These are phyloP conservation scores for Labeo rohita DNA, from an alignment of 2,113 vertebrate species.

Conservation along the genomic window DNA sequence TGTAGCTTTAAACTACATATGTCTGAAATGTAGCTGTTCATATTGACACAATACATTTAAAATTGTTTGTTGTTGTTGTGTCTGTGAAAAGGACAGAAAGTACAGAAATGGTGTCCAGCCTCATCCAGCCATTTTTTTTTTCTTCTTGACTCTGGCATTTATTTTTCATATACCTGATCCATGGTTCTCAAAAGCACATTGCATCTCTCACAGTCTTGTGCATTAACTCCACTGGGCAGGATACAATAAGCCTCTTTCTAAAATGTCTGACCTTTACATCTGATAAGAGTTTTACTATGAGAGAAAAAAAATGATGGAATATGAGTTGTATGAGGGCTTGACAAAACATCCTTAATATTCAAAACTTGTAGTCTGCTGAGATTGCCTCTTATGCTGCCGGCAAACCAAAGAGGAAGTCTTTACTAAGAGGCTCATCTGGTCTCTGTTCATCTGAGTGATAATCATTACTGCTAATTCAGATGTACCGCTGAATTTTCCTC, in stretches of 20 bases:
- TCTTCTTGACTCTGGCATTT: not conserved
- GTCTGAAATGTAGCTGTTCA: not conserved
- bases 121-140: not conserved
- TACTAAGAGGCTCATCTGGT: constrained; percentile 14
- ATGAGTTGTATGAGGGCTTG: not conserved
- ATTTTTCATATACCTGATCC: constrained; percentile 1
- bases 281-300: not conserved
- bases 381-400: not conserved
- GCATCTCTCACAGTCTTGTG: not conserved
- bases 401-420: constrained; percentile 2
- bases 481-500: not conserved
- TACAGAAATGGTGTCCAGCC: too few relatives aligned
- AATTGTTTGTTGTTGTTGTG: not conserved
- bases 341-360: not conserved
- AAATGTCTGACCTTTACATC: not conserved
- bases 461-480: constrained; percentile 1
- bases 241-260: not conserved
- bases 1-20: not conserved
- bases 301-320: not conserved
- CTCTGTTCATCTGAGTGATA: constrained; percentile 26
- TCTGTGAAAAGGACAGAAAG: not conserved
- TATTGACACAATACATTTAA: not conserved
- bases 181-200: not conserved
- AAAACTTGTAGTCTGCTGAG: not conserved
- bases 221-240: not conserved